Percentiles rank a stretch among this genome's conserved stretches.
phyloP scores from a whole-genome alignment of 2,113 vertebrate genomes.

The Cromileptes altivelis region DNA sequence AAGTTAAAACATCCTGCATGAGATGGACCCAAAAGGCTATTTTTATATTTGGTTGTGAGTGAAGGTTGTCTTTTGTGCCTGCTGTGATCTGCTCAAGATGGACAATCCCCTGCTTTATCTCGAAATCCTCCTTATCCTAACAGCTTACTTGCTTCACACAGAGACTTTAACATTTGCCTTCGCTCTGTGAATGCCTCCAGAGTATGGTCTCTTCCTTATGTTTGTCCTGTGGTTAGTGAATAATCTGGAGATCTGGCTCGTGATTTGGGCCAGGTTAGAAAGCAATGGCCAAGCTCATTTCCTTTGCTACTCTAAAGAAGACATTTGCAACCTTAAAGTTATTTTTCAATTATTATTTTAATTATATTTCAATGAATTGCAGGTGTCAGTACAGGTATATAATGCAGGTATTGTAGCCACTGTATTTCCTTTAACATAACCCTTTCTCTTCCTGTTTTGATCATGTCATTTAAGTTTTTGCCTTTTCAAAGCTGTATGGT shows the following conservation, averaged over 20 bases:
- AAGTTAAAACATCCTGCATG: not conserved
- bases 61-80: slow-evolving; percentile 26
- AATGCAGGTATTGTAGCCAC: not conserved
- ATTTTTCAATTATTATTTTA: not conserved
- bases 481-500: not conserved
- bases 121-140: slow-evolving; percentile 79
- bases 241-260: not conserved
- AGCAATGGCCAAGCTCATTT: not conserved
- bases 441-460: not conserved
- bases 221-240: slow-evolving; percentile 7
- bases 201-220: not conserved
- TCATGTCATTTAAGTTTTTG: not conserved
- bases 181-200: slow-evolving; percentile 11
- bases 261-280: not conserved
- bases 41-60: not conserved
- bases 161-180: slow-evolving; percentile 55
- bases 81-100: slow-evolving; percentile 55
- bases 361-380: not conserved
- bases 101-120: slow-evolving; percentile 73
- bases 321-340: not conserved
- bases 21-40: not conserved
- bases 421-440: not conserved
- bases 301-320: not conserved
- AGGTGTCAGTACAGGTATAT: not conserved
- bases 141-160: slow-evolving; percentile 69